These are phyloP conservation scores for Ceriagrion tenellum DNA, from an alignment of 2,888 invertebrate species.

Conservation along the genomic window DNA sequence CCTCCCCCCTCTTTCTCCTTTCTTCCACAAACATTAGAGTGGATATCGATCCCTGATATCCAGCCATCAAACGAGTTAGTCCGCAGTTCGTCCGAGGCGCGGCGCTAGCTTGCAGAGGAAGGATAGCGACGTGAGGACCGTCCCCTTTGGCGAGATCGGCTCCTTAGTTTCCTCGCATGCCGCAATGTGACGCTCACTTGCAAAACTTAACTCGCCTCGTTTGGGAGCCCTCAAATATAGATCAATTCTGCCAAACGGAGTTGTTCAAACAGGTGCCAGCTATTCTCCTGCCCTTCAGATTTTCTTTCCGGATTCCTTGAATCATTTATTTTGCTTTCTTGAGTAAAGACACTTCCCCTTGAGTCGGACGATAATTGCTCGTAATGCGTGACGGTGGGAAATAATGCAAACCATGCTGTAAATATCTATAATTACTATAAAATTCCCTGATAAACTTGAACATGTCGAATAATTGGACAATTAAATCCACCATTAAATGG, in stretches of 20 bases:
- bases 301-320: too few relatives aligned
- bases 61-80: neutral
- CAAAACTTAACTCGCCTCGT: neutral
- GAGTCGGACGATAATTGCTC: too few relatives aligned
- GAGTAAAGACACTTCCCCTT: too few relatives aligned
- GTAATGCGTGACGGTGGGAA: too few relatives aligned
- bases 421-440: too few relatives aligned
- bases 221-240: neutral
- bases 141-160: neutral
- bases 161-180: slow-evolving; percentile 5
- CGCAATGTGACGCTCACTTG: neutral
- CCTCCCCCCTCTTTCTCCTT: neutral
- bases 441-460: too few relatives aligned
- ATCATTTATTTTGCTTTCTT: too few relatives aligned
- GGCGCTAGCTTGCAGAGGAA: slow-evolving; percentile 47
- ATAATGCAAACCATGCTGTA: too few relatives aligned
- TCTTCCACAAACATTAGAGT: slow-evolving; percentile 36
- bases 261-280: neutral
- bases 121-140: neutral
- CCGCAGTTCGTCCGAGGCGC: neutral
- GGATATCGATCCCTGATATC: slow-evolving; percentile 53
- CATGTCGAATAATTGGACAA: too few relatives aligned
- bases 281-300: neutral
- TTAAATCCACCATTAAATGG: too few relatives aligned
- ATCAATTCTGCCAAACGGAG: neutral